Evolutionary conservation across 2,888 invertebrate genomes (phyloP).

Genomic region (Cancer borealis): DNA sequence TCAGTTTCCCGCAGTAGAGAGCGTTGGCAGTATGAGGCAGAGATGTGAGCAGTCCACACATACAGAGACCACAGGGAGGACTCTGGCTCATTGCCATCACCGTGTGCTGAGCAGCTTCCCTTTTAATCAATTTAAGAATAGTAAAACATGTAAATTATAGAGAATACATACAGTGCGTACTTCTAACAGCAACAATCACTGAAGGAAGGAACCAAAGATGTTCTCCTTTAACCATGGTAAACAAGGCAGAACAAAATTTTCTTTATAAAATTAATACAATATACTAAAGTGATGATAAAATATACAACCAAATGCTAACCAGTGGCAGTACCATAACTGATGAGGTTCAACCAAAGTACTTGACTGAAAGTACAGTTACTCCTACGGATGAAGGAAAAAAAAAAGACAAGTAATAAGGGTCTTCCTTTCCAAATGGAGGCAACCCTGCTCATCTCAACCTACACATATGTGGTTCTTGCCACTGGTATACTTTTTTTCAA

Average conservation of each 20-base stretch:
- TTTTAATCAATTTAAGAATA: neutral
- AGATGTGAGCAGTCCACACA: neutral
- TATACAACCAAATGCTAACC: neutral
- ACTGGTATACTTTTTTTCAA: neutral
- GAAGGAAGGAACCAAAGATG: neutral
- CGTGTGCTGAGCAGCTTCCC: neutral
- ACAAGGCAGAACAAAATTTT: neutral
- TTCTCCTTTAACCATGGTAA: neutral
- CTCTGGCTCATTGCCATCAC: neutral
- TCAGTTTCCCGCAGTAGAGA: neutral
- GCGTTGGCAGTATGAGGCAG: neutral
- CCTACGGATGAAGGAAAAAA: neutral
- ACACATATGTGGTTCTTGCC: neutral
- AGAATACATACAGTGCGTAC: neutral
- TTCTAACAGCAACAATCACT: constrained; percentile 20
- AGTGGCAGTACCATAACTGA: constrained; percentile 1
- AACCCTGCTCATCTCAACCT: neutral
- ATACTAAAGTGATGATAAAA: neutral
- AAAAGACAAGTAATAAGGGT: neutral
- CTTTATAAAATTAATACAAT: neutral
- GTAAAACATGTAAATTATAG: neutral
- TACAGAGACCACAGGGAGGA: constrained; percentile 4
- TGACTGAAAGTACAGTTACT: neutral
- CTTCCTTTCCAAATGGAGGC: neutral
- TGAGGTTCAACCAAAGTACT: neutral